Evolutionary conservation across 2,113 vertebrate genomes (phyloP), one percentile per base, ranked within the genome.

Genomic region (Callocephalon fimbriatum): DNA sequence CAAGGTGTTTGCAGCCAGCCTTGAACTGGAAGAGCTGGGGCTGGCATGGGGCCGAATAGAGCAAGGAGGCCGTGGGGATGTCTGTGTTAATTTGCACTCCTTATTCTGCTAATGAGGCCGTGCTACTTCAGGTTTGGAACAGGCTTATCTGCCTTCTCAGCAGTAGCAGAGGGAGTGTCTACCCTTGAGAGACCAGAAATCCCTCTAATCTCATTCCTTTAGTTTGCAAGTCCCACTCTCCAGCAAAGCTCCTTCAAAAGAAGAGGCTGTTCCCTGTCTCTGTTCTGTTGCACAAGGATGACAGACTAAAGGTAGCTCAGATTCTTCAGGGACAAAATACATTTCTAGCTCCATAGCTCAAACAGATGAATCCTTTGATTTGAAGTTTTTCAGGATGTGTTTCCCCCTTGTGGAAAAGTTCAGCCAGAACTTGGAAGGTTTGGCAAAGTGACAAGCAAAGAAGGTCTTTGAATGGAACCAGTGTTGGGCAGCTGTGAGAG

Each of bases 41-140:
- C 66, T 15, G 73, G 40, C 0, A 0, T 10, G 45, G 56, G 35
- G 25, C 74, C 26, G 35, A 26, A 63, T 37, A 2, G 70, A 53
- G 80, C 63, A 38, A 38, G 12, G 1, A n/a, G 63, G 54, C 23
- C 0, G 1, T 35, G 37, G 10, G 4, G 3, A 0, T 8, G 35
- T 3, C 38, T 44, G 22, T 16, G 4, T 29, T 32, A 27, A 27
- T 73, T 26, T 35, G 63, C 54, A 1, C 25, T 17, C 26, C 47
- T 16, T 17, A 20, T 22, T 81, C 59, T 58, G 38, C 59, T 37
- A 40, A 27, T 1, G 42, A 23, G 66, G 62, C 77, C 3, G 0
- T 12, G 81, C 29, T 12, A 1, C 20, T 15, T 18, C 56, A 8
- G 53, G 66, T 26, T 61, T 29, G 62, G 35, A 76, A 32, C 86